A percentile compares a stretch with the other conserved stretches of the same genome.
phyloP scores from a whole-genome alignment of 2,888 invertebrate genomes.

The Chloroclystis v-ata region DNA sequence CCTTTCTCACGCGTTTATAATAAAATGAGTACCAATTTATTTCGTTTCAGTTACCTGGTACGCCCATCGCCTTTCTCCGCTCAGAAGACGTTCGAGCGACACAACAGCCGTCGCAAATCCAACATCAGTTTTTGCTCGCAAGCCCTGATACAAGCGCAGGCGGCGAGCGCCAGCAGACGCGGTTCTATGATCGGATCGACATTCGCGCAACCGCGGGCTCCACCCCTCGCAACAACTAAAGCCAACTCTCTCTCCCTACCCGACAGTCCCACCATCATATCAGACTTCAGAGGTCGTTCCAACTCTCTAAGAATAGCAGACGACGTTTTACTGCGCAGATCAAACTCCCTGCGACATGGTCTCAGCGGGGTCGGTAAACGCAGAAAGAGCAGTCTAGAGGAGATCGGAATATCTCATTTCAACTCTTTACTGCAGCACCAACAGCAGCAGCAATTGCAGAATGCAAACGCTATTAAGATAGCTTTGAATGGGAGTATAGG shows the following conservation, averaged over 20 bases:
- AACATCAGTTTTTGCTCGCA: conserved; percentile 94
- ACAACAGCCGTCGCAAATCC: conserved; percentile 92
- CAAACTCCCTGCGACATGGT: conserved; percentile 91
- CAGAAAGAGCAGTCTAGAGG: conserved; percentile 90
- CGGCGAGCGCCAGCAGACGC: conserved; percentile 77
- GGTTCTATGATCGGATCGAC: conserved; percentile 84
- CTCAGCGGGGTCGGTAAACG: conserved; percentile 83
- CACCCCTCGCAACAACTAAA: conserved; percentile 89
- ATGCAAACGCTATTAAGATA: conserved; percentile 88
- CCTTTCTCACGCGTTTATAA: too few relatives aligned
- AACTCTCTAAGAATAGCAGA: conserved; percentile 92
- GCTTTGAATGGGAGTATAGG: conserved; percentile 92
- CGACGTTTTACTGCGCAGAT: conserved; percentile 88
- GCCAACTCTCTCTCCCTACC: conserved; percentile 93
- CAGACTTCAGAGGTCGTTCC: conserved; percentile 87
- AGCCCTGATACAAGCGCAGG: conserved; percentile 80
- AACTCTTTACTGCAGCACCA: conserved; percentile 81
- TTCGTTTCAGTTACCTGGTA: conserved; percentile 86
- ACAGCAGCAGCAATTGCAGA: conserved; percentile 78
- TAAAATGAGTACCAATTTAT: conserved; percentile 20
- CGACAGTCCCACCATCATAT: conserved; percentile 90
- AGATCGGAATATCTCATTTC: conserved; percentile 90
- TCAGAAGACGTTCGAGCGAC: conserved; percentile 95
- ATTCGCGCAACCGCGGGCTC: conserved; percentile 81
- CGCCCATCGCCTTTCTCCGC: conserved; percentile 97